Base-by-base conservation (phyloP, 2,888 invertebrate species). In the Nomada lathburiana region DNA sequence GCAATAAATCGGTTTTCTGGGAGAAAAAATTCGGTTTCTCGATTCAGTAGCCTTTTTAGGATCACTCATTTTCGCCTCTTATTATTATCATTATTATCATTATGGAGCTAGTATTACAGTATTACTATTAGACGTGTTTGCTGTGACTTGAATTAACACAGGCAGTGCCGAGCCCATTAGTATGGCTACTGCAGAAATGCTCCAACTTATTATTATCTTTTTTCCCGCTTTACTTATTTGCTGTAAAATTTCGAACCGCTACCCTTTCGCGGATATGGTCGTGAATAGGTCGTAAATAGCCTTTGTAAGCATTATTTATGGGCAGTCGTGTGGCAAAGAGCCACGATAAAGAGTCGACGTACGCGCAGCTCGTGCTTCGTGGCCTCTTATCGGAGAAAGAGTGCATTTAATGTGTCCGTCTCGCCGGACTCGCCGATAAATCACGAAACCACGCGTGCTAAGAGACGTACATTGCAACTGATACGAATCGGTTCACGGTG, bases 331-430 rank as follows among this genome's bases (percentile, higher is more conserved):
- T 88, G 89, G 88, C 88, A 78, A 65, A 72, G 47, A 72, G 71
- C 67, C 55, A 20, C 52, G 89, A 89, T 87, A 87, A 82, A 65
- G 72, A 63, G 69, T 47, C 65, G 89, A 78, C 88, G 89, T 79
- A 82, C 89, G 87, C 84, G 84, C 82, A 84, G 87, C 86, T 88
- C 87, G 84, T 81, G 87, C 87, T 85, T 20, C 57, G 23, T 9
- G 50, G 18, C 9, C 29, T n/a, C 16, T 73, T 86, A 84, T 87
- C 87, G 10, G 26, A 16, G 47, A 47, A 87, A 83, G 86, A 82
- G 26, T 75, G 70, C 76, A 78, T 53, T 87, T 87, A 84, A 80
- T 70, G 77, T 69, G 76, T 72, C 59, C 70, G 85, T 65, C 80
- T 70, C 80, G 69, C 60, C 68, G 52, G 20, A 63, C 23, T 42